Conservation (phyloP, 92 coral and sea anemone species). For the Epizoanthus rinbou region DNA sequence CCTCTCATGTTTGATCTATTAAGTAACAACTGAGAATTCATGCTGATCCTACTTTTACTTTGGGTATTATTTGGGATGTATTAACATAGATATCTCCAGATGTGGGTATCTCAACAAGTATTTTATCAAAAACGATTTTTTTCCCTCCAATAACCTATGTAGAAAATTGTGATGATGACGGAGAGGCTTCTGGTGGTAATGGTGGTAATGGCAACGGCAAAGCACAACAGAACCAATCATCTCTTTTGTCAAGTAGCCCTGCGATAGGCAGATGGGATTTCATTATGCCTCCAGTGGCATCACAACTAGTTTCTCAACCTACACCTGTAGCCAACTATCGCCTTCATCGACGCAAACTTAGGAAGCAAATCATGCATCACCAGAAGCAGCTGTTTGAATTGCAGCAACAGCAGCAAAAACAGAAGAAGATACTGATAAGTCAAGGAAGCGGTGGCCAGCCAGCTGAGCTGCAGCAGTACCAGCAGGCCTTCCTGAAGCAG, state of each 20-base stretch:
- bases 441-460: conserved; percentile 55
- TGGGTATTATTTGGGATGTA: no score
- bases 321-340: conserved; percentile 60
- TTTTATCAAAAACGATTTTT: no score
- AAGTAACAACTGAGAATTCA: no score
- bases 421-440: conserved; percentile 55
- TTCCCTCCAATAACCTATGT: background rate
- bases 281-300: conserved; percentile 80
- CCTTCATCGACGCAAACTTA: conserved; percentile 68
- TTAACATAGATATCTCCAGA: no score
- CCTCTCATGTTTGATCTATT: no score
- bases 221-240: conserved; percentile 43
- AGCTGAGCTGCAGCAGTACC: conserved; percentile 56
- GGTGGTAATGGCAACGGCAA: background rate
- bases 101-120: no score
- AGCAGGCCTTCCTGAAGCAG: conserved; percentile 54
- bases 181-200: conserved; percentile 21
- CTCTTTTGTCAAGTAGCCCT: conserved; percentile 40
- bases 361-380: conserved; percentile 67
- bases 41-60: no score
- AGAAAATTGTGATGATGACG: conserved; percentile 32
- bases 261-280: conserved; percentile 83
- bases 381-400: conserved; percentile 64
- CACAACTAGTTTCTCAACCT: conserved; percentile 56
- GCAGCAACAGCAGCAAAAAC: conserved; percentile 78